These are phyloP conservation scores for Colletes gigas DNA, from an alignment of 1,140 invertebrate species.

Conservation along the genomic window DNA sequence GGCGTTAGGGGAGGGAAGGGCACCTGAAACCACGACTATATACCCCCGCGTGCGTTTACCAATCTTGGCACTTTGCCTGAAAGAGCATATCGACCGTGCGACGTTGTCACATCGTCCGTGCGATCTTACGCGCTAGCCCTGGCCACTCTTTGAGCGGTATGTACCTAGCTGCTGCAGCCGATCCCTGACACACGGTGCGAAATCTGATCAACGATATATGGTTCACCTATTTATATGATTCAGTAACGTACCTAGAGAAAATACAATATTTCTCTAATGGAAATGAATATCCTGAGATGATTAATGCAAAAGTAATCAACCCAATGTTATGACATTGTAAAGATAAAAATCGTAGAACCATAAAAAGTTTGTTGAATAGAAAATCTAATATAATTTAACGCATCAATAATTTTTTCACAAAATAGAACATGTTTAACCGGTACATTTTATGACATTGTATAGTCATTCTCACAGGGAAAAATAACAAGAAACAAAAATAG, in stretches of 20 bases:
- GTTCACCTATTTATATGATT: conserved; percentile 50
- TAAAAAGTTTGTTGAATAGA: no score
- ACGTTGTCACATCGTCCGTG: conserved; percentile 77
- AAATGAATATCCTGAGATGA: background rate
- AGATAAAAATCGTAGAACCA: no score
- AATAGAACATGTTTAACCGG: no score
- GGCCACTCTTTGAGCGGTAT: conserved; percentile 74
- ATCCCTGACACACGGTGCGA: conserved; percentile 71
- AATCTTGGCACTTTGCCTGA: conserved; percentile 82
- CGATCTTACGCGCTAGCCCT: conserved; percentile 69
- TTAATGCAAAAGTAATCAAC: background rate
- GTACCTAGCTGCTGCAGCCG: conserved; percentile 62
- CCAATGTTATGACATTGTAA: background rate
- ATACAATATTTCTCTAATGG: background rate
- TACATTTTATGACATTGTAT: background rate
- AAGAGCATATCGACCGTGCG: conserved; percentile 81
- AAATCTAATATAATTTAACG: no score
- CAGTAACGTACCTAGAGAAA: conserved; percentile 16
- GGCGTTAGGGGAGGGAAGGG: conserved; percentile 58
- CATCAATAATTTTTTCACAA: no score
- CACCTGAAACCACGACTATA: conserved; percentile 73
- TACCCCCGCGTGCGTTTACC: conserved; percentile 75
- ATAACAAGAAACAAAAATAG: no score
- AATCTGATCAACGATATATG: conserved; percentile 48
- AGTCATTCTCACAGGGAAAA: no score